These are phyloP conservation scores for Dusona sp. DNA, from an alignment of 2,888 invertebrate species.

Conservation along the genomic window DNA sequence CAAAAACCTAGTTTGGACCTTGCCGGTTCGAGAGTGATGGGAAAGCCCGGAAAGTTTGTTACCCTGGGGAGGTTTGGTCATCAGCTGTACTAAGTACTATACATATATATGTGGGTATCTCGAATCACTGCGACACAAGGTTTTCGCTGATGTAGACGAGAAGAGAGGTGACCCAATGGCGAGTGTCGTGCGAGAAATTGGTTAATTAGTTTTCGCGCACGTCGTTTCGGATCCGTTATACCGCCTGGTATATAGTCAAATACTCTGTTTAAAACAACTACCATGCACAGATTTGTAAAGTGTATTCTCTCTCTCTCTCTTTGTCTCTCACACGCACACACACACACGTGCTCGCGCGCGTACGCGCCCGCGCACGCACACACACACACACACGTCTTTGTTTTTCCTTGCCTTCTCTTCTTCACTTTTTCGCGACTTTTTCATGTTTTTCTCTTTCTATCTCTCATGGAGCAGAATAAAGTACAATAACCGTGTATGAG, in stretches of 20 bases:
- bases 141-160: background rate
- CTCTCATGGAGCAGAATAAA: too few relatives aligned
- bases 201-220: constrained; percentile 80
- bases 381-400: too few relatives aligned
- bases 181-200: constrained; percentile 75
- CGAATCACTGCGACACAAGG: constrained; percentile 31
- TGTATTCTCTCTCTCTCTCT: constrained; percentile 25
- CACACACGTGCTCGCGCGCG: too few relatives aligned
- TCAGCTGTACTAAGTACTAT: constrained; percentile 19
- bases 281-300: constrained; percentile 37
- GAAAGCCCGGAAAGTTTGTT: constrained; percentile 38
- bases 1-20: constrained; percentile 79
- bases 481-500: too few relatives aligned
- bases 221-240: constrained; percentile 68
- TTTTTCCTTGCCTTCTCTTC: too few relatives aligned
- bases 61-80: constrained; percentile 54
- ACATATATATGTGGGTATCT: constrained; percentile 21
- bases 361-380: too few relatives aligned
- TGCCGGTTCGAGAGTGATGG: constrained; percentile 68
- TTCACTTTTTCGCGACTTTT: too few relatives aligned
- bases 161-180: constrained; percentile 31
- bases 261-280: constrained; percentile 29
- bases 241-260: constrained; percentile 23
- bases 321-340: too few relatives aligned
- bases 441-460: too few relatives aligned